Percentiles rank a stretch among this genome's conserved stretches.
phyloP scores from a whole-genome alignment of 2,113 vertebrate species.

The Patagioenas fasciata region DNA sequence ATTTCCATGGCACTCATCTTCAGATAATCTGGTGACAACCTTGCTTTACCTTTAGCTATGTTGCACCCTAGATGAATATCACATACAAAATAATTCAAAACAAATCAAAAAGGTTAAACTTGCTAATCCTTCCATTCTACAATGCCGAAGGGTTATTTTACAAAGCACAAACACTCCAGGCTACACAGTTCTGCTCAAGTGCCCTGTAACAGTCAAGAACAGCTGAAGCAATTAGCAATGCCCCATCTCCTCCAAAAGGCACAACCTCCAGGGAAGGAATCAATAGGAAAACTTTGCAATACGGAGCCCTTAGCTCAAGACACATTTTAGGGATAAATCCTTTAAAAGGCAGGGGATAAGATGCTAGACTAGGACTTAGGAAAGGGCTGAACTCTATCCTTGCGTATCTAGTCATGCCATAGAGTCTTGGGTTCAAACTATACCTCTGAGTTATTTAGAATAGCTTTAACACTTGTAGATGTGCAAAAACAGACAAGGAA shows the following conservation, averaged over 20 bases:
- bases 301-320: conserved; percentile 4
- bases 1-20: background rate
- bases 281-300: conserved; percentile 25
- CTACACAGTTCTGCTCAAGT: background rate
- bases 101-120: conserved; percentile 20
- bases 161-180: background rate
- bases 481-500: background rate
- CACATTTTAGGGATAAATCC: background rate
- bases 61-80: background rate
- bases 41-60: background rate
- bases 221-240: conserved; percentile 42
- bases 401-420: fast-evolving
- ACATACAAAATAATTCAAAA: background rate
- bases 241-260: conserved; percentile 20
- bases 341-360: conserved; percentile 10
- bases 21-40: background rate
- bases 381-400: background rate
- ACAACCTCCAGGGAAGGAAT: conserved; percentile 13
- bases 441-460: background rate
- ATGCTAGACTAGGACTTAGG: background rate
- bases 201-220: background rate
- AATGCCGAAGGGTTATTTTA: background rate
- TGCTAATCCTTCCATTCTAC: conserved; percentile 13
- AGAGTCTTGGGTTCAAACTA: background rate
- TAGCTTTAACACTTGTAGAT: background rate